A percentile compares a stretch with the other conserved stretches of the same genome.
Conservation (phyloP, 2,797 vertebrate genomes). For the Falco berigora region DNA sequence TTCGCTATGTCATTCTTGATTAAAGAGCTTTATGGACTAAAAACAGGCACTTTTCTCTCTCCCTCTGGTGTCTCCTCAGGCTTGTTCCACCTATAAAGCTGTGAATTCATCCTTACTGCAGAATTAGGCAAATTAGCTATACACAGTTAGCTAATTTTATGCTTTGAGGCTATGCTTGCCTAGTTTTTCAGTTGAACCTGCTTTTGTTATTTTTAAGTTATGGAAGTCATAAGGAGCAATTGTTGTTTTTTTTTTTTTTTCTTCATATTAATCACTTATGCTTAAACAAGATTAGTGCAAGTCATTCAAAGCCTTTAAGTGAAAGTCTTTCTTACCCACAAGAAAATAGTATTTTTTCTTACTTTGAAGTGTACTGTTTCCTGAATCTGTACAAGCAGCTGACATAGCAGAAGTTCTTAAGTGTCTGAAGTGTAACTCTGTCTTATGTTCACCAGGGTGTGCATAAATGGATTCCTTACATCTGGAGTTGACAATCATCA, state of each 20-base stretch:
- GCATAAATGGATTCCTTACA: background rate
- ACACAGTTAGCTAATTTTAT: background rate
- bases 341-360: background rate
- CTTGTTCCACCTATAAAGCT: background rate
- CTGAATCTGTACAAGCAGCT: background rate
- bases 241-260: background rate
- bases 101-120: background rate
- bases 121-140: background rate
- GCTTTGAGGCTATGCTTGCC: background rate
- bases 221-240: background rate
- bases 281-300: background rate
- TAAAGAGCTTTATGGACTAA: background rate
- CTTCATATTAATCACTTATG: background rate
- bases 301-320: background rate
- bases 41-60: background rate
- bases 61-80: background rate
- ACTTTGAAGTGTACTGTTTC: background rate
- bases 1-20: background rate
- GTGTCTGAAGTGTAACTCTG: background rate
- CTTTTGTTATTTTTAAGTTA: background rate
- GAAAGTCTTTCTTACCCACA: background rate
- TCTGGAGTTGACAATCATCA: background rate
- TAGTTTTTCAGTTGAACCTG: background rate
- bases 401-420: background rate
- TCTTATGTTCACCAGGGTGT: background rate